phyloP scores from a whole-genome alignment of 92 coral and sea anemone genomes.

The Diadumene lineata region DNA sequence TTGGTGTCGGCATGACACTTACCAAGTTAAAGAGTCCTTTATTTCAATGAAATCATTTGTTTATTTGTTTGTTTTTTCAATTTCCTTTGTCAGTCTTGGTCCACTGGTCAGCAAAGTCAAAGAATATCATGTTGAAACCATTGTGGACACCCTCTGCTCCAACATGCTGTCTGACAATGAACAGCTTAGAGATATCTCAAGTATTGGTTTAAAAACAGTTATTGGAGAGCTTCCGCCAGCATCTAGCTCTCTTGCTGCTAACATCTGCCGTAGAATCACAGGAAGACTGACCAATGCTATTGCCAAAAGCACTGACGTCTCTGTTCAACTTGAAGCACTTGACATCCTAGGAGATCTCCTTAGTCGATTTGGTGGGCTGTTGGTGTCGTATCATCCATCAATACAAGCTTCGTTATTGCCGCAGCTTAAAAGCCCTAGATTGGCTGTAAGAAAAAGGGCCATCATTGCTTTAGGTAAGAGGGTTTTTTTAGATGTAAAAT shows the following conservation, averaged over 20 bases:
- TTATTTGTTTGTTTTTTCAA: background rate
- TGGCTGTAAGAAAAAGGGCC: conserved; percentile 95
- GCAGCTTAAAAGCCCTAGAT: conserved; percentile 90
- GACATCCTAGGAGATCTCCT: conserved; percentile 96
- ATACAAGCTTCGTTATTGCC: conserved; percentile 89
- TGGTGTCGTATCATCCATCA: conserved; percentile 94
- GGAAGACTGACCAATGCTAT: conserved; percentile 97
- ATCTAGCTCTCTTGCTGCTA: conserved; percentile 92
- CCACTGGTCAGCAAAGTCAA: conserved; percentile 95
- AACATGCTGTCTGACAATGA: conserved; percentile 97
- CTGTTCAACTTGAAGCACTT: conserved; percentile 94
- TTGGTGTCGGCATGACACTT: too few relatives aligned
- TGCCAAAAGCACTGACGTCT: conserved; percentile 95
- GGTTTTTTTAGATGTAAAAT: too few relatives aligned
- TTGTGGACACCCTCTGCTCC: conserved; percentile 89
- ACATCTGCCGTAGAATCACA: conserved; percentile 94
- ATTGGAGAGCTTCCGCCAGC: conserved; percentile 99
- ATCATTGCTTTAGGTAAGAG: conserved; percentile 89
- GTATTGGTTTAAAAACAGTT: conserved; percentile 91
- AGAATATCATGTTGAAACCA: conserved; percentile 95
- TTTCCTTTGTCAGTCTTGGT: conserved; percentile 61
- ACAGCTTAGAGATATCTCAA: conserved; percentile 93
- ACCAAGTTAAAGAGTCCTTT: too few relatives aligned
- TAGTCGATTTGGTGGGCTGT: conserved; percentile 94
- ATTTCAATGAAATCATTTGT: too few relatives aligned